Evolutionary conservation across 2,888 invertebrate genomes (phyloP).

Genomic region (Tipula lateralis): DNA sequence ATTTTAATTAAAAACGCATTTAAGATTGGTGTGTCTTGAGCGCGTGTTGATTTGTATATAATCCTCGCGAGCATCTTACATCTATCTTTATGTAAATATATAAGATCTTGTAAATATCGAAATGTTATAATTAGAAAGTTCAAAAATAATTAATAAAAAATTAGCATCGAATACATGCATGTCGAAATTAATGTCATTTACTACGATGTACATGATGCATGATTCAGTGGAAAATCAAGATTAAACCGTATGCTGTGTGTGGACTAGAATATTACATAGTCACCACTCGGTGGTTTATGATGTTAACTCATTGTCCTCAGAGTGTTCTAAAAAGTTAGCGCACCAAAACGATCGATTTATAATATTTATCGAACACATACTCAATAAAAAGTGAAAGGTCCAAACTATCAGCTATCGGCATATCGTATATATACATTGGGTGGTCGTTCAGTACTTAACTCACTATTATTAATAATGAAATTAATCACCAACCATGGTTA

Average conservation of each 20-base stretch:
- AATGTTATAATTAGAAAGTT: neutral
- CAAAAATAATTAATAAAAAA: neutral
- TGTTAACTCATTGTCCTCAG: neutral
- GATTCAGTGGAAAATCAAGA: neutral
- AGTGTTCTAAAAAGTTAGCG: too few relatives aligned
- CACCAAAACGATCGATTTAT: neutral
- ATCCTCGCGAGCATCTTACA: neutral
- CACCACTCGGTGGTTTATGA: neutral
- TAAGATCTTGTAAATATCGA: neutral
- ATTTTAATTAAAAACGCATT: neutral
- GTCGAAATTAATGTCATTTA: neutral
- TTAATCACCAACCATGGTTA: neutral
- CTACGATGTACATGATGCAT: neutral
- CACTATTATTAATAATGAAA: neutral
- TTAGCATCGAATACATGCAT: neutral
- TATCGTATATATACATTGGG: neutral
- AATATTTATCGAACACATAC: neutral
- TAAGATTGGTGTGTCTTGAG: neutral
- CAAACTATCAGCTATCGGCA: neutral
- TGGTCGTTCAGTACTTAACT: neutral
- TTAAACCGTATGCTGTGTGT: neutral
- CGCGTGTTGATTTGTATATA: neutral
- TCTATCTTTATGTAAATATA: neutral
- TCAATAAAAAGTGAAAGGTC: neutral
- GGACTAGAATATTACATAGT: neutral